A percentile compares a stretch with the other conserved stretches of the same genome.
Conservation (phyloP, 2,113 vertebrate species). For the Sarotherodon lohbergeri region DNA sequence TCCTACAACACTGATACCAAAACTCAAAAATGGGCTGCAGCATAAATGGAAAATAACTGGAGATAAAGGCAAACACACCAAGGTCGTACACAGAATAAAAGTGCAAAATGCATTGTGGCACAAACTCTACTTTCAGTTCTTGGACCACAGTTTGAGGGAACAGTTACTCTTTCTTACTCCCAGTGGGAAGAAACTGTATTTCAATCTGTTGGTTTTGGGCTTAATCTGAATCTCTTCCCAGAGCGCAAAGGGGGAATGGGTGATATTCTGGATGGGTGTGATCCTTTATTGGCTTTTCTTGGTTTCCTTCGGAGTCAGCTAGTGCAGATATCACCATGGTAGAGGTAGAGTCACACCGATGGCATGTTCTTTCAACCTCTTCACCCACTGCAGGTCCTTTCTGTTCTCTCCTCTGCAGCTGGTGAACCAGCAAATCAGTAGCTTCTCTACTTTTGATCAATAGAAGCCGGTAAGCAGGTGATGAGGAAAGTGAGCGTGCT, state of each 20-base stretch:
- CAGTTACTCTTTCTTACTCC: not conserved
- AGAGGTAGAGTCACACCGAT: not conserved
- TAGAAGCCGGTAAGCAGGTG: not conserved
- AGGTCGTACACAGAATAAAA: not conserved
- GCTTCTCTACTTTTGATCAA: not conserved
- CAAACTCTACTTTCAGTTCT: not conserved
- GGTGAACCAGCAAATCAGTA: not conserved
- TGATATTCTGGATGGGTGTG: not conserved
- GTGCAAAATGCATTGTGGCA: accelerated
- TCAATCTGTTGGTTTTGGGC: not conserved
- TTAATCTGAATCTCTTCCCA: not conserved
- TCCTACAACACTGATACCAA: not conserved
- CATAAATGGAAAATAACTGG: not conserved
- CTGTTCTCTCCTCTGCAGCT: not conserved
- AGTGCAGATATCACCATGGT: not conserved
- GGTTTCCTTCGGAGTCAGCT: not conserved
- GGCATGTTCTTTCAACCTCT: not conserved
- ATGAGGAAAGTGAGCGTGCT: not conserved
- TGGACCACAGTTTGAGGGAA: not conserved
- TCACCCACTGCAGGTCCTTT: not conserved
- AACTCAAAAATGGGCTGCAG: not conserved
- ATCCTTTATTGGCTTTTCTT: not conserved
- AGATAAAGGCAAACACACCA: not conserved
- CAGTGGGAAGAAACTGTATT: not conserved
- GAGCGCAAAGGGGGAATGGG: not conserved